Percentiles rank a stretch among this genome's conserved stretches.
These are phyloP conservation scores for Trypoxylon attenuatum DNA, from an alignment of 2,888 invertebrate genomes.

Conservation along the genomic window DNA sequence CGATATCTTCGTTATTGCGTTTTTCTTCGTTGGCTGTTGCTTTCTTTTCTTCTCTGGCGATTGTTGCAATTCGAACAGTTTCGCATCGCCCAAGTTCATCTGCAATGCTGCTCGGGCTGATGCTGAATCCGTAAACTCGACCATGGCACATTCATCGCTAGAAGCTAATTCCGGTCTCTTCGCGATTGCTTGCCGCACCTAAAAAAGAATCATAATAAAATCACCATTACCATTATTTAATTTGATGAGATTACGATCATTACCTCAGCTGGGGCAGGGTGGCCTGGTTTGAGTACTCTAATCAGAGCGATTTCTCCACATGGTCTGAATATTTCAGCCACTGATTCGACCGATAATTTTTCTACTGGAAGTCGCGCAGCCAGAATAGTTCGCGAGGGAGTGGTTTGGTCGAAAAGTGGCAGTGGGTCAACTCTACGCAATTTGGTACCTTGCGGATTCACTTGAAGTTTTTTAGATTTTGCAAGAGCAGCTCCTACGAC, in stretches of 20 bases:
- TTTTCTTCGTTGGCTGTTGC: constrained; percentile 81
- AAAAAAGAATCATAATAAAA: not conserved
- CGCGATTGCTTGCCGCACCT: constrained; percentile 90
- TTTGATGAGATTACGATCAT: not conserved
- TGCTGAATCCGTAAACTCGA: constrained; percentile 93
- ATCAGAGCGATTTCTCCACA: constrained; percentile 94
- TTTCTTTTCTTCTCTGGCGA: constrained; percentile 83
- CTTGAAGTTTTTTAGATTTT: constrained; percentile 86
- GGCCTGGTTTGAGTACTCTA: constrained; percentile 90
- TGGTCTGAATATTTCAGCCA: constrained; percentile 91
- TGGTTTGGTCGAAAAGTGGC: constrained; percentile 93
- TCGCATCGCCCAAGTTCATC: constrained; percentile 78
- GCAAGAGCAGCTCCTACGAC: constrained; percentile 91
- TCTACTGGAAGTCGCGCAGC: constrained; percentile 90
- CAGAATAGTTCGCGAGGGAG: constrained; percentile 93
- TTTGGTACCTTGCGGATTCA: constrained; percentile 94
- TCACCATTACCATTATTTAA: no score
- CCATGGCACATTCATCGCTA: constrained; percentile 90
- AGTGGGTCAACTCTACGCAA: constrained; percentile 88
- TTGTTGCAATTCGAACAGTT: constrained; percentile 85
- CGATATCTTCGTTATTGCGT: constrained; percentile 76
- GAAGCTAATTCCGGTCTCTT: constrained; percentile 90
- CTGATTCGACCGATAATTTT: constrained; percentile 89
- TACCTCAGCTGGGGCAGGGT: constrained; percentile 89
- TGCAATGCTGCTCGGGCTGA: constrained; percentile 88